A percentile compares a stretch with the other conserved stretches of the same genome.
phyloP scores from a whole-genome alignment of 1,140 invertebrate genomes.

The Thaumatotibia leucotreta region DNA sequence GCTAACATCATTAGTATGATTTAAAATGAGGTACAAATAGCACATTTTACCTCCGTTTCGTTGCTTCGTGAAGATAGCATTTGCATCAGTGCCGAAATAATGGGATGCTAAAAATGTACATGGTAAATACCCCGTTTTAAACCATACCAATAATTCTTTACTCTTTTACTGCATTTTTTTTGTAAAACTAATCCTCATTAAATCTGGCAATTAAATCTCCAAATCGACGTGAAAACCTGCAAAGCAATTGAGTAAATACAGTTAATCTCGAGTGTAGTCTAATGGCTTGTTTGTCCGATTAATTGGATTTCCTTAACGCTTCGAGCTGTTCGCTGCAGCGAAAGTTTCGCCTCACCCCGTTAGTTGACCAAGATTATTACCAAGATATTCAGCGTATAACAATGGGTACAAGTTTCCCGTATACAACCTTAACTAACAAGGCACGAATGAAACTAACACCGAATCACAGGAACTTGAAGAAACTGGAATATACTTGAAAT shows the following conservation, averaged over 20 bases:
- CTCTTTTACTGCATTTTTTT: too few species aligned
- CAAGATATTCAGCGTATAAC: background rate
- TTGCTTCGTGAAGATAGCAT: too few species aligned
- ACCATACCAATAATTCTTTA: too few species aligned
- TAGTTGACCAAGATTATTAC: constrained; percentile 10
- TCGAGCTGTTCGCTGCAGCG: background rate
- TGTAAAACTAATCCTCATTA: background rate
- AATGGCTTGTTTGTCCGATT: constrained; percentile 50
- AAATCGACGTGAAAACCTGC: background rate
- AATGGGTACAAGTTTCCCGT: background rate
- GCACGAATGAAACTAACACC: background rate
- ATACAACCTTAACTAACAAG: background rate
- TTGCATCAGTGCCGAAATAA: too few species aligned
- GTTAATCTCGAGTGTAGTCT: constrained; percentile 45
- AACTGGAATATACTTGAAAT: too few species aligned
- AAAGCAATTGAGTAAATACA: constrained; percentile 33
- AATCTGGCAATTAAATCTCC: background rate
- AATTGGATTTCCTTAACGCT: constrained; percentile 52
- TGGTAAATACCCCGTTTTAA: too few species aligned
- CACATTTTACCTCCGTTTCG: too few species aligned
- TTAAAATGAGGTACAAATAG: too few species aligned
- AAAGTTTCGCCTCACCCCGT: background rate
- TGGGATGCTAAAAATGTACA: too few species aligned
- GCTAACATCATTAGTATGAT: too few species aligned
- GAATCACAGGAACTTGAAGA: too few species aligned